Evolutionary conservation across 2,797 vertebrate genomes (phyloP).

Genomic region (Natrix natrix): DNA sequence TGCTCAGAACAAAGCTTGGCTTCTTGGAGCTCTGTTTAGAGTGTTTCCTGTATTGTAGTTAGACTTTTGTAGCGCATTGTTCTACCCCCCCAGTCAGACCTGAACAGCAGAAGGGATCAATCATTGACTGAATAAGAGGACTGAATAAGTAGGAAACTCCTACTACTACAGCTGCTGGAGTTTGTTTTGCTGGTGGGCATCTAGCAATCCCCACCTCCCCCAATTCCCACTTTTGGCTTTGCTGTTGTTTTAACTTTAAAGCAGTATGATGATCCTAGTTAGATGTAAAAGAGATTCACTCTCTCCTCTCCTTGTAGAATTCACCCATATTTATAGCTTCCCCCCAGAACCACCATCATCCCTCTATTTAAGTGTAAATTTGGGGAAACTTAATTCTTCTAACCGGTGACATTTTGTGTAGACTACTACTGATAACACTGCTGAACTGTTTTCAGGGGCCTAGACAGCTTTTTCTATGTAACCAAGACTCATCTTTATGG

Average conservation of each 20-base stretch:
- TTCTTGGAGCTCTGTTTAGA: background rate
- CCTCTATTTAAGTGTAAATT: background rate
- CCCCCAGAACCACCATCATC: background rate
- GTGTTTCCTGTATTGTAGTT: background rate
- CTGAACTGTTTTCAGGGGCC: background rate
- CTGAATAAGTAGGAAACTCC: background rate
- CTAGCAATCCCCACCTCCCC: background rate
- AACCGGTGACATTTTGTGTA: background rate
- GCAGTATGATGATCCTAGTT: background rate
- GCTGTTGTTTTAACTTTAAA: background rate
- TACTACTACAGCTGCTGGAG: background rate
- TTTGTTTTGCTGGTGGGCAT: background rate
- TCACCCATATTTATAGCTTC: background rate
- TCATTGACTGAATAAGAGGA: background rate
- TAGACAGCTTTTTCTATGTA: background rate
- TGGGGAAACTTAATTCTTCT: background rate
- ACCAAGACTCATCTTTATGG: background rate
- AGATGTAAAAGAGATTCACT: background rate
- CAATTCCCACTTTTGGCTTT: background rate
- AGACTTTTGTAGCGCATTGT: background rate
- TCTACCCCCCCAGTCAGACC: background rate
- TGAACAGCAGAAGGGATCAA: background rate
- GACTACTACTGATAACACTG: background rate
- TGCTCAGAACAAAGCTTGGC: background rate
- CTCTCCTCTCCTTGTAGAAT: background rate